A percentile compares a stretch with the other conserved stretches of the same genome.
These are phyloP conservation scores for Chinchilla lanigera DNA, from an alignment of 2,113 vertebrate species.

Conservation along the genomic window DNA sequence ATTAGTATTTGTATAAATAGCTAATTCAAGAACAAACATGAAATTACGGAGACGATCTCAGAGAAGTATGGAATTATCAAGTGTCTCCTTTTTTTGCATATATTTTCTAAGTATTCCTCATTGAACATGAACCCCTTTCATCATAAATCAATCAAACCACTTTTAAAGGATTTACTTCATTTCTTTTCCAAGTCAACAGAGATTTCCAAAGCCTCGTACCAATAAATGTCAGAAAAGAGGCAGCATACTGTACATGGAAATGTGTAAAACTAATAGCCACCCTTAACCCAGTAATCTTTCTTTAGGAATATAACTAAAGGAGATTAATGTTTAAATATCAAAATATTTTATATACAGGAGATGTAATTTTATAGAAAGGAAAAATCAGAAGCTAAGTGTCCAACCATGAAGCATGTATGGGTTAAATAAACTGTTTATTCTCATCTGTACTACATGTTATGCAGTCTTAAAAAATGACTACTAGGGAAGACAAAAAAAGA, in stretches of 20 bases:
- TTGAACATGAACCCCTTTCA: background rate
- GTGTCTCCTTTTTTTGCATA: background rate
- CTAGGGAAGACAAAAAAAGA: conserved; percentile 16
- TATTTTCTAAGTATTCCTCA: background rate
- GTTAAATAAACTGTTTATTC: background rate
- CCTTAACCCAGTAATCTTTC: background rate
- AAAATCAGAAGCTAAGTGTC: background rate
- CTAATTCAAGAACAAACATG: background rate
- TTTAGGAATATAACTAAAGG: background rate
- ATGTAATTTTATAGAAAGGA: conserved; percentile 30
- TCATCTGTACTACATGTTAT: background rate
- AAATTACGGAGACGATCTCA: conserved; percentile 15
- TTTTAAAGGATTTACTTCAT: conserved; percentile 29
- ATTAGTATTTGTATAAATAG: background rate
- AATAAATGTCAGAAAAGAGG: background rate
- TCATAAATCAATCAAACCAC: background rate
- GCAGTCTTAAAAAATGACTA: background rate
- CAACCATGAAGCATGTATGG: background rate
- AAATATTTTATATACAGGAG: background rate
- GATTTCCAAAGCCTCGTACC: background rate
- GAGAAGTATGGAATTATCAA: background rate
- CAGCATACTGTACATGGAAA: background rate
- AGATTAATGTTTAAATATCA: conserved; percentile 26
- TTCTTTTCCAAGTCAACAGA: conserved; percentile 53
- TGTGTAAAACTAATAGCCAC: background rate